Base-by-base conservation (phyloP, 2,888 invertebrate species). In the Erebia ligea region DNA sequence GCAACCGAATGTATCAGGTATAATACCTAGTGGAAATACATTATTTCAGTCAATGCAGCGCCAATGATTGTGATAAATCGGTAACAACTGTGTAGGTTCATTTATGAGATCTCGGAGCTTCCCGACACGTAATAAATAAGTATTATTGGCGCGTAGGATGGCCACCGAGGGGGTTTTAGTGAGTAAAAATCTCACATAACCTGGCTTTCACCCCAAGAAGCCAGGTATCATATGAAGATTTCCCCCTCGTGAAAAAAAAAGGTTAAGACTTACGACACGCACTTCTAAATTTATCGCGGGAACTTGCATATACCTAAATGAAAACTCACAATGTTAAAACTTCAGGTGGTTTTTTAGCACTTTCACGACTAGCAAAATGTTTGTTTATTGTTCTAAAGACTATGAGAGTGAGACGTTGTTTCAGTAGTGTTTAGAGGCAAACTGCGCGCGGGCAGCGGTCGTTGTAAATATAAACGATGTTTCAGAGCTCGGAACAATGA, bases 401-500 rank as follows among this genome's bases (percentile, higher is more conserved):
- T 54, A 50, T 56, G 57, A 69, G 81, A 84, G 45, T 56, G 57
- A 69, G 81, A 84, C 86, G 86, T 86, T 87, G 83, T 88, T 88
- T 84, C 85, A 80, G 75, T 83, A 83, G 81, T 86, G 89, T 85
- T 87, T 84, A 81, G 83, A 68, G 67, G 65, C 57, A 42, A 71
- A 76, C 76, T 76, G 78, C 77, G 13, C 84, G 82, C 81, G 80
- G 80, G 83, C 84, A 88, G 90, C 88, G 89, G 79, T 74, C 76
- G 80, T 70, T 71, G 74, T 82, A 82, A 80, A 79, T 83, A 81
- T 82, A 79, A 82, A 81, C 81, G 84, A 82, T 85, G 86, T 86
- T 87, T 90, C 21, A 15, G 88, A 89, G 84, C 80, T 82, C 76
- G 80, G 81, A 81, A 83, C 83, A 84, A 84, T 86, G 52, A 40